These are phyloP conservation scores for Catotricha subobsoleta DNA, from an alignment of 2,888 invertebrate species.

Conservation along the genomic window DNA sequence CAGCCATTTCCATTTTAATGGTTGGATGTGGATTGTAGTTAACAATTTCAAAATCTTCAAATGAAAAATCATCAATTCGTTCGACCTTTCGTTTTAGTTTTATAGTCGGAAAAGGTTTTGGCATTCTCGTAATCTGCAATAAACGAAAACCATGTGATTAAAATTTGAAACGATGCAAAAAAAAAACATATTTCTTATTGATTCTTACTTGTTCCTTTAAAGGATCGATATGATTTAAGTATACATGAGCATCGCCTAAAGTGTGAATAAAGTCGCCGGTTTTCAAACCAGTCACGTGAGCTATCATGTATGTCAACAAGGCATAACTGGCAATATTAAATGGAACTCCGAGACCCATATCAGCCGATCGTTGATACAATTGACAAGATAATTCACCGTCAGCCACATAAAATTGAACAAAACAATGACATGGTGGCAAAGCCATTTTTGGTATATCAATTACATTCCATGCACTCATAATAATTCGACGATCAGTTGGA, in stretches of 20 bases:
- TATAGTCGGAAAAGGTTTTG: conserved; percentile 67
- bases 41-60: conserved; percentile 69
- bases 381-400: conserved; percentile 73
- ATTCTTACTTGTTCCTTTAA: conserved; percentile 51
- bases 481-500: conserved; percentile 74
- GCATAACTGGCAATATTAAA: conserved; percentile 97
- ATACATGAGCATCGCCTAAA: conserved; percentile 90
- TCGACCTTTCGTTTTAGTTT: conserved; percentile 52
- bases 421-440: conserved; percentile 88
- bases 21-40: conserved; percentile 78
- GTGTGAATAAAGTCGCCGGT: conserved; percentile 89
- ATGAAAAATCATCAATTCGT: conserved; percentile 70
- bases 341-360: conserved; percentile 96
- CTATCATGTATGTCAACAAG: conserved; percentile 85
- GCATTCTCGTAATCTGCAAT: conserved; percentile 36
- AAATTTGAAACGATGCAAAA: background rate
- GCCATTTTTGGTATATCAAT: conserved; percentile 78
- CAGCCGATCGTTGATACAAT: conserved; percentile 90
- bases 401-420: conserved; percentile 86
- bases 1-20: conserved; percentile 87
- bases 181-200: background rate
- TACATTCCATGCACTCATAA: conserved; percentile 94
- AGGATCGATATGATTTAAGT: conserved; percentile 73
- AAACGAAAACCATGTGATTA: background rate
- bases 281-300: conserved; percentile 81